Evolutionary conservation across 2,113 vertebrate species (phyloP), one percentile per base, ranked within the genome.

Genomic region (Oreochromis niloticus): DNA sequence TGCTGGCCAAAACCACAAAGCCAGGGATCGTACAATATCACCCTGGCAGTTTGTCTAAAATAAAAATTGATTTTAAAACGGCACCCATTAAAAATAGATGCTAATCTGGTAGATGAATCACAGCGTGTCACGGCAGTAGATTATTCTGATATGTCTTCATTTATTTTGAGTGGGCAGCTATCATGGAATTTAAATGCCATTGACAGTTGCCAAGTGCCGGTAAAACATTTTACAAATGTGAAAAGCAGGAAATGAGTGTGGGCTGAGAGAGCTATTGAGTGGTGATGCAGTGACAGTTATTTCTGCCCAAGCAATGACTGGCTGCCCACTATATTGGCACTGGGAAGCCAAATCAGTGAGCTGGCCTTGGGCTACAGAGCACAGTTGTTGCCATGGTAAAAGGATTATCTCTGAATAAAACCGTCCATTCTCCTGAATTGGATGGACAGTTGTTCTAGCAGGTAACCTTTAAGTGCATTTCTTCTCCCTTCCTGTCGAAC

Each of bases 381-480:
- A 34, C 73, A 85, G 84, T 79, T 85, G 92, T 94, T 95, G 84
- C 93, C 93, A 94, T 94, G 93, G 93, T 93, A 92, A 94, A 83
- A 17, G 88, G 79, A 91, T 91, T 89, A 90, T 88, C 88, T 91
- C 80, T 82, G 63, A 79, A 82, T 73, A 89, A 68, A 89, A 59
- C 50, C 2, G 9, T 82, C 59, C 56, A 59, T 55, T 91, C 82
- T 83, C 57, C 54, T 83, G 61, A 87, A 84, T 90, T 85, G 80
- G 83, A 46, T 68, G 59, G 79, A 80, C 43, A 85, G 81, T 83
- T 89, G 88, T 88, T 92, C 90, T 55, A 83, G 50, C 66, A 22
- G 50, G 30, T 85, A 87, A 89, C 84, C 81, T 89, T 88, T 88
- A 83, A 82, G 34, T 59, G 50, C 10, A 78, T 85, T 27, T 14